These are phyloP conservation scores for Luehdorfia chinensis DNA, from an alignment of 1,140 invertebrate species.

Conservation along the genomic window DNA sequence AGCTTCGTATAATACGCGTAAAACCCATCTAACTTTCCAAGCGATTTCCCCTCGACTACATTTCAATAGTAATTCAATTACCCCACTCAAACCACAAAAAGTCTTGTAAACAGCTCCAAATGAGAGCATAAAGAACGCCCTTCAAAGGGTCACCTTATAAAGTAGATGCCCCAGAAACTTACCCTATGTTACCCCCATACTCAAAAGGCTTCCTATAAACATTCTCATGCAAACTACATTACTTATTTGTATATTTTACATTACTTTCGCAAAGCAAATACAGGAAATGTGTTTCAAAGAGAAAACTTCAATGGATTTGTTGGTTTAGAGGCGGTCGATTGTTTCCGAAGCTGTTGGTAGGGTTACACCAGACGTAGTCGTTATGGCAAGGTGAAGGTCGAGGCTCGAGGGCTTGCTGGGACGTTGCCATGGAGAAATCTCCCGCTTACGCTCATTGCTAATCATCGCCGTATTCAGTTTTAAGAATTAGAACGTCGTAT, in stretches of 20 bases:
- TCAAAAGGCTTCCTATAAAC: not conserved
- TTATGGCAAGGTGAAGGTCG: slow-evolving; percentile 48
- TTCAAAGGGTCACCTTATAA: slow-evolving; percentile 55
- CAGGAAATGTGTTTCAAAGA: not conserved
- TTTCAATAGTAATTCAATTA: slow-evolving; percentile 51
- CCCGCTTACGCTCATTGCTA: slow-evolving; percentile 29
- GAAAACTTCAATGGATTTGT: slow-evolving; percentile 18
- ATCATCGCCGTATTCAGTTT: slow-evolving; percentile 39
- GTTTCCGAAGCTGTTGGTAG: not conserved
- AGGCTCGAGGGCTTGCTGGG: slow-evolving; percentile 14
- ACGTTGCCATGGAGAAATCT: slow-evolving; percentile 39
- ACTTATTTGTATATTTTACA: slow-evolving; percentile 25
- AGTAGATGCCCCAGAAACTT: slow-evolving; percentile 42
- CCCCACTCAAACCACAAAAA: slow-evolving; percentile 39
- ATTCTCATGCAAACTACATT: slow-evolving; percentile 10
- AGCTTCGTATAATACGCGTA: too few relatives aligned
- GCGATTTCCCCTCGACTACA: slow-evolving; percentile 35
- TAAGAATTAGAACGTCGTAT: slow-evolving; percentile 24
- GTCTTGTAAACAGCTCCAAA: slow-evolving; percentile 45
- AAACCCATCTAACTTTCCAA: slow-evolving; percentile 24
- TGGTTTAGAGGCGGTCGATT: not conserved
- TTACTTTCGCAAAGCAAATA: slow-evolving; percentile 11
- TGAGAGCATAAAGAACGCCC: slow-evolving; percentile 42
- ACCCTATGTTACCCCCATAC: slow-evolving; percentile 38
- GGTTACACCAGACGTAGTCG: slow-evolving; percentile 33